These are phyloP conservation scores for Siphamia tubifer DNA, from an alignment of 2,113 vertebrate species.

Conservation along the genomic window DNA sequence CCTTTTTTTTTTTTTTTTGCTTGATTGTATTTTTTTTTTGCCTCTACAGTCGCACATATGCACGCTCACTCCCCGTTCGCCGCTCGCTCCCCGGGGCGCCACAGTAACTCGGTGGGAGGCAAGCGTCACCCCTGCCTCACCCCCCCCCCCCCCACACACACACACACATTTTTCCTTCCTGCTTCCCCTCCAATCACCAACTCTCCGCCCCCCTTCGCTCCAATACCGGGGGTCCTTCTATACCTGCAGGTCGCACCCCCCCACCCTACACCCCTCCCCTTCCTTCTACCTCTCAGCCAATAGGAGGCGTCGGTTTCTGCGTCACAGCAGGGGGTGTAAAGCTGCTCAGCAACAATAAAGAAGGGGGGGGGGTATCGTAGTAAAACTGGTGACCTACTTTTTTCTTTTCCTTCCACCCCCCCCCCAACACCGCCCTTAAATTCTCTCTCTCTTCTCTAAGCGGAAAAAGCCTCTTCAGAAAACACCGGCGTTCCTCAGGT, in stretches of 20 bases:
- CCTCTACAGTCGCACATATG: constrained; percentile 1
- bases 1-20: not conserved
- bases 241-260: constrained; percentile 36
- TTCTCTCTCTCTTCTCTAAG: constrained; percentile 25
- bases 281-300: constrained; percentile 53
- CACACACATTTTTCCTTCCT: constrained; percentile 45
- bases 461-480: constrained; percentile 41
- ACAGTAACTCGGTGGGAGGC: constrained; percentile 61
- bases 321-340: constrained; percentile 63
- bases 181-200: constrained; percentile 49
- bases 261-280: not conserved
- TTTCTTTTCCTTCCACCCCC: constrained; percentile 5
- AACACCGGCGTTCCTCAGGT: constrained; percentile 22
- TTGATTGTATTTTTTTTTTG: constrained; percentile 22
- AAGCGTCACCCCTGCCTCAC: constrained; percentile 53
- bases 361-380: constrained; percentile 43
- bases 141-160: constrained; percentile 37
- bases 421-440: constrained; percentile 36
- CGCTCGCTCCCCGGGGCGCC: constrained; percentile 55
- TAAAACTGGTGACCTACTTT: constrained; percentile 75
- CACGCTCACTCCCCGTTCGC: constrained; percentile 7
- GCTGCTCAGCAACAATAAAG: constrained; percentile 73
- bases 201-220: not conserved
- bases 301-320: constrained; percentile 26
- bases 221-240: constrained; percentile 41